phyloP scores from a whole-genome alignment of 2,113 vertebrate genomes.

The Sinocyclocheilus grahami region DNA sequence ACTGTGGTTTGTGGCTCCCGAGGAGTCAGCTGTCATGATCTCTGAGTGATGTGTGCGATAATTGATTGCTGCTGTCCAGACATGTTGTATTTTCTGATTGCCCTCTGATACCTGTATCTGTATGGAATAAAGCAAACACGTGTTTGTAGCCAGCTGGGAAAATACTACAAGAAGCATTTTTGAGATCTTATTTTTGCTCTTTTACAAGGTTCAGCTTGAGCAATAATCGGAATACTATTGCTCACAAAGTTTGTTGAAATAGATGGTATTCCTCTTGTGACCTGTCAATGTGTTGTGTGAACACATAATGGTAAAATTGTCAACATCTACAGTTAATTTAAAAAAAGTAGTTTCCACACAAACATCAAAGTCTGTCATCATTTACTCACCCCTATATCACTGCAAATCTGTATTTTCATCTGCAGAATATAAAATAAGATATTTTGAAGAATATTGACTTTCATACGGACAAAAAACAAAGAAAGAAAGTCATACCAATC shows the following conservation, averaged over 20 bases:
- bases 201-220: background rate
- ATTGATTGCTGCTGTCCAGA: constrained; percentile 18
- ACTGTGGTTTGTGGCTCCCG: constrained; percentile 19
- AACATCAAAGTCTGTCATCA: background rate
- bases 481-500: background rate
- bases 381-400: background rate
- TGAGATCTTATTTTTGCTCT: background rate
- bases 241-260: background rate
- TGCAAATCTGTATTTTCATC: background rate
- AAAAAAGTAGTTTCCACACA: background rate
- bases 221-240: background rate
- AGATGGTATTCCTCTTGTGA: background rate
- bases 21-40: constrained; percentile 31
- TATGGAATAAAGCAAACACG: background rate
- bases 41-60: constrained; percentile 13
- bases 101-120: background rate
- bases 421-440: no score
- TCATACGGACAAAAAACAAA: no score
- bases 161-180: constrained; percentile 1
- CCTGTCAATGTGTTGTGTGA: background rate
- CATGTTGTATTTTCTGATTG: constrained; percentile 3
- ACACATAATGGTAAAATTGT: background rate
- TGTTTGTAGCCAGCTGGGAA: background rate
- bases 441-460: background rate
- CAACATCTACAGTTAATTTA: no score